Evolutionary conservation across 1,140 invertebrate species (phyloP).

Genomic region (Vanessa tameamea): DNA sequence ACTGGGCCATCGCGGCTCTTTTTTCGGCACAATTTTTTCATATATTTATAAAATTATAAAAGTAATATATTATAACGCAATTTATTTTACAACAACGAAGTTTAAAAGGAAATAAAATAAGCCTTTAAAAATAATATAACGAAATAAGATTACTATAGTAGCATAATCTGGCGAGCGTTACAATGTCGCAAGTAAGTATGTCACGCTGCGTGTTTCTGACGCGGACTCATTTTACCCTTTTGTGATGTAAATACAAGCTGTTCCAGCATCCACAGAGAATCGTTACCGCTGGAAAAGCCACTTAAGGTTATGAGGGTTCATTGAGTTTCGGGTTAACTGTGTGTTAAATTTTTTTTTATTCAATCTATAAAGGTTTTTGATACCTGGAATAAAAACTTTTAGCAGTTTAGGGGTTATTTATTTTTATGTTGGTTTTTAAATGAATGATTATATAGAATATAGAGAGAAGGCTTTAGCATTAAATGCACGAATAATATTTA

Average conservation of each 20-base stretch:
- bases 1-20: no score
- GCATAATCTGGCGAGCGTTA: not conserved
- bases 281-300: constrained; percentile 1
- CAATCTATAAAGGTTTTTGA: not conserved
- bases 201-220: constrained; percentile 1
- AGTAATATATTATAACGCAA: no score
- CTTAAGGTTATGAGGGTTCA: constrained; percentile 7
- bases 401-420: no score
- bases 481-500: no score
- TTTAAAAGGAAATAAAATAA: not conserved
- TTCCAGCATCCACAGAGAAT: not conserved
- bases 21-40: no score
- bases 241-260: constrained; percentile 11
- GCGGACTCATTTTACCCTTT: constrained; percentile 4
- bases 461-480: no score
- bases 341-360: constrained; percentile 1
- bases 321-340: not conserved
- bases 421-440: no score
- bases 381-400: not conserved
- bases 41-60: no score
- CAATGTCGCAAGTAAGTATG: not conserved
- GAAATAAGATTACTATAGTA: not conserved
- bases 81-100: no score
- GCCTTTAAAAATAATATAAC: not conserved
- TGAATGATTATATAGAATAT: no score